Evolutionary conservation across 2,888 invertebrate species (phyloP).

Genomic region (Stenotaenia linearis): DNA sequence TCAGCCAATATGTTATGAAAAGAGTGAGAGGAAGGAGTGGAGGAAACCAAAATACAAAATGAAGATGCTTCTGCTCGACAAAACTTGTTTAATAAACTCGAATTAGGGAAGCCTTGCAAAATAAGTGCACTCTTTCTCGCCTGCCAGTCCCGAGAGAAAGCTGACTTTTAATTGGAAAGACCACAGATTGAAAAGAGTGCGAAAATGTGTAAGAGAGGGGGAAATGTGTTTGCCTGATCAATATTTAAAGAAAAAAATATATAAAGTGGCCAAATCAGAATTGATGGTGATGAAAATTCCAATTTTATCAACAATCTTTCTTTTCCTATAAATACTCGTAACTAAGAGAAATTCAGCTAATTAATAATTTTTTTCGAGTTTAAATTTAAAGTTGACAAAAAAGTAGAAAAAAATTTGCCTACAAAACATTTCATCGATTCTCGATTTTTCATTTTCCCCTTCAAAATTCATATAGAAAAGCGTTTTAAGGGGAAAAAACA

Average conservation of each 20-base stretch:
- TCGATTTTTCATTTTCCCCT: background rate
- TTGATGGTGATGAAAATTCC: background rate
- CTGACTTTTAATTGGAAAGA: slow-evolving; percentile 15
- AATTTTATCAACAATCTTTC: background rate
- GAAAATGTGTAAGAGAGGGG: background rate
- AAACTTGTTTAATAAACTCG: slow-evolving; percentile 8
- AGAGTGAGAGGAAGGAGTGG: background rate
- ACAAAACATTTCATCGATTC: background rate
- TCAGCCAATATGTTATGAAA: background rate
- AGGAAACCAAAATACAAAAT: background rate
- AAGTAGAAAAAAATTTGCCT: background rate
- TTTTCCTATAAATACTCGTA: no score
- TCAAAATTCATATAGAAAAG: background rate
- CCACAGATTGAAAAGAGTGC: slow-evolving; percentile 2
- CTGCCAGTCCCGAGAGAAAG: background rate
- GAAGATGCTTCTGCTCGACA: background rate
- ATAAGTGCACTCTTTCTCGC: background rate
- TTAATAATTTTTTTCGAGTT: background rate
- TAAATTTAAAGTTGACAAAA: background rate
- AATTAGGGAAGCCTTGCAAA: background rate
- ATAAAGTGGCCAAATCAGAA: background rate
- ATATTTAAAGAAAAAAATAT: background rate
- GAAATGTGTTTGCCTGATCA: background rate
- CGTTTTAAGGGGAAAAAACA: background rate
- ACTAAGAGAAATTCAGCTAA: no score